Percentiles rank a stretch among this genome's conserved stretches.
phyloP scores from a whole-genome alignment of 2,113 vertebrate genomes.

The western clawed frog (Xenopus tropicalis) region UCB_Xtro_10.0 CM004446.2:3796001-3796500 shows the following conservation, averaged over 20 bases:
- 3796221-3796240: slow-evolving; percentile 60
- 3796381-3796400: slow-evolving; percentile 54
- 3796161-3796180: slow-evolving; percentile 32
- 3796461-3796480: background rate
- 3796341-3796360: slow-evolving; percentile 62
- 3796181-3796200: slow-evolving; percentile 56
- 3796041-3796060: slow-evolving; percentile 11
- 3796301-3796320: slow-evolving; percentile 77
- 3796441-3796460: slow-evolving; percentile 54
- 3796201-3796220: slow-evolving; percentile 59
- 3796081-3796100: slow-evolving; percentile 46
- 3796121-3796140: slow-evolving; percentile 50
- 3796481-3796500: too few relatives aligned
- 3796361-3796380: slow-evolving; percentile 66
- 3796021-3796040: background rate
- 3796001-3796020: background rate
- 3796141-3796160: slow-evolving; percentile 1
- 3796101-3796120: slow-evolving; percentile 49
- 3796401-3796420: slow-evolving; percentile 58
- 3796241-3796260: slow-evolving; percentile 68
- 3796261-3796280: slow-evolving; percentile 59
- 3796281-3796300: slow-evolving; percentile 74
- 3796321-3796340: slow-evolving; percentile 76
- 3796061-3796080: slow-evolving; percentile 44
- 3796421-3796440: slow-evolving; percentile 32